Evolutionary conservation across 2,888 invertebrate genomes (phyloP).

Genomic region (Rotaria socialis): DNA sequence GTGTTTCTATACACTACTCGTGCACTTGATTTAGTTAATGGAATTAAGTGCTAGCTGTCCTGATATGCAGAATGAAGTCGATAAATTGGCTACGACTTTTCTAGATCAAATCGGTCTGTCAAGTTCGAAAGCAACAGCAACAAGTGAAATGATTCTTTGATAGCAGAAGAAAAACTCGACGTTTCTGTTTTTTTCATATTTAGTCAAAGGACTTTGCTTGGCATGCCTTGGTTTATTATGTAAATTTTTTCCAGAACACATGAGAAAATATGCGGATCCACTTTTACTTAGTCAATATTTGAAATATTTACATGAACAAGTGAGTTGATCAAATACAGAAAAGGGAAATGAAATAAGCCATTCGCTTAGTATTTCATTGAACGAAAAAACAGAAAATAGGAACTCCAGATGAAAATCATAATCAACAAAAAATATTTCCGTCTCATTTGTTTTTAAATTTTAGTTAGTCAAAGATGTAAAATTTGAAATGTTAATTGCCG

Average conservation of each 20-base stretch:
- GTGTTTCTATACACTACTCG: too few relatives aligned
- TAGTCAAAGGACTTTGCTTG: constrained; percentile 55
- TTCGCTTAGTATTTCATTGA: too few relatives aligned
- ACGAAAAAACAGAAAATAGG: too few relatives aligned
- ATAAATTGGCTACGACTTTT: constrained; percentile 15
- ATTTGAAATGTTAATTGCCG: constrained; percentile 55
- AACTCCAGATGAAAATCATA: too few relatives aligned
- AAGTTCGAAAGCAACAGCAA: neutral
- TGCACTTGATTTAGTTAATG: neutral
- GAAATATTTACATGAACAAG: constrained; percentile 52
- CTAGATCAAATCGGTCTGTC: neutral
- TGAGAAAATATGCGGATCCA: constrained; percentile 49
- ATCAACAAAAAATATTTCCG: too few relatives aligned
- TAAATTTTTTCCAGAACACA: constrained; percentile 58
- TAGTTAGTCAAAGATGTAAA: constrained; percentile 45
- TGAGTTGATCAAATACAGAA: constrained; percentile 50
- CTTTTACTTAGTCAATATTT: constrained; percentile 48
- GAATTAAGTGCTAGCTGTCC: neutral
- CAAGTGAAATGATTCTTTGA: neutral
- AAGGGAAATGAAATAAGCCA: too few relatives aligned
- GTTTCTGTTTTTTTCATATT: constrained; percentile 35
- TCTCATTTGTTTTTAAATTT: neutral
- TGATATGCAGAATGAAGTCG: constrained; percentile 3
- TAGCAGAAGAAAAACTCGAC: neutral
- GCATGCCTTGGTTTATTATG: constrained; percentile 59